Percentiles rank a stretch among this genome's conserved stretches.
These are phyloP conservation scores for Hozukius guyotensis DNA, from an alignment of 2,797 vertebrate genomes.

Conservation along the genomic window DNA sequence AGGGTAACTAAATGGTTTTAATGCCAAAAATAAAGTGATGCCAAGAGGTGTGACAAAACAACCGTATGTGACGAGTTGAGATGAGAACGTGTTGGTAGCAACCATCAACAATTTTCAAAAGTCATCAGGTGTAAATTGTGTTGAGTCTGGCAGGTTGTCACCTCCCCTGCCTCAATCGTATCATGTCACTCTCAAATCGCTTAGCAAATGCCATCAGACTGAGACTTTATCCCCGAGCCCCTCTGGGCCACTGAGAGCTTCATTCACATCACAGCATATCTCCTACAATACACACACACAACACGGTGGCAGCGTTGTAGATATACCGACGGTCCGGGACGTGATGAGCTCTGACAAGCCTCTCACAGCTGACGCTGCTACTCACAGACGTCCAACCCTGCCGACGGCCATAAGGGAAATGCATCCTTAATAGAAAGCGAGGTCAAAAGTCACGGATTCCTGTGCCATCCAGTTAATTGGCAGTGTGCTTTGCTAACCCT, in stretches of 20 bases:
- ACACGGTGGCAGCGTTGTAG: not conserved
- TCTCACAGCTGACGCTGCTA: constrained; percentile 28
- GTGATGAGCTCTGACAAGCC: constrained; percentile 53
- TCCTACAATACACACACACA: not conserved
- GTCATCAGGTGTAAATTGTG: not conserved
- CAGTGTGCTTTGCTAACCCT: constrained; percentile 11
- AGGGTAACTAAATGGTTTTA: no score
- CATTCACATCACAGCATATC: constrained; percentile 11
- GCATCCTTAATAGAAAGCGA: constrained; percentile 33
- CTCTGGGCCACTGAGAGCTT: constrained; percentile 15
- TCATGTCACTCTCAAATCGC: constrained; percentile 5
- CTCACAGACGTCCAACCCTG: constrained; percentile 22
- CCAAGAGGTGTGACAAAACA: no score
- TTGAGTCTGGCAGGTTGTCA: not conserved
- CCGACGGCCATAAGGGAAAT: constrained; percentile 13
- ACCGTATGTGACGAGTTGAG: no score
- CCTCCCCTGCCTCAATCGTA: not conserved
- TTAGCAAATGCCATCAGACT: constrained; percentile 11
- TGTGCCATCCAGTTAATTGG: constrained; percentile 50
- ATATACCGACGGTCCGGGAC: not conserved
- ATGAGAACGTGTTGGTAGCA: not conserved
- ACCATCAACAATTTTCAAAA: not conserved
- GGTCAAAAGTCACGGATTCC: constrained; percentile 44
- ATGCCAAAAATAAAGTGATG: no score
- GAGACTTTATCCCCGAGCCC: not conserved